Conservation (phyloP, 2,888 invertebrate species). For the Sphaerophoria taeniata region DNA sequence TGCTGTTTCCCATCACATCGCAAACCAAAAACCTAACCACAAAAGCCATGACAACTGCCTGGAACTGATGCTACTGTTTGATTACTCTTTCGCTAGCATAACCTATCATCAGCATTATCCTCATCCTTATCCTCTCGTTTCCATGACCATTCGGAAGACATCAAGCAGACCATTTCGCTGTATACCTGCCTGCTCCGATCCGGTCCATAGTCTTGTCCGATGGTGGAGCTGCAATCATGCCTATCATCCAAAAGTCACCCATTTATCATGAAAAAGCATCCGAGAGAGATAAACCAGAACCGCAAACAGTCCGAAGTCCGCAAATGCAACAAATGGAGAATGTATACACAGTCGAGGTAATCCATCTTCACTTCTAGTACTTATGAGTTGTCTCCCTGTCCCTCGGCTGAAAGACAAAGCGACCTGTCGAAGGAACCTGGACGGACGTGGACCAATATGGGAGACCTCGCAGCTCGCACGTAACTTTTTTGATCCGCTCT, state of each 20-base stretch:
- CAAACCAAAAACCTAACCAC: slow-evolving; percentile 62
- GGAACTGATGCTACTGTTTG: slow-evolving; percentile 73
- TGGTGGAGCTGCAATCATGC: neutral
- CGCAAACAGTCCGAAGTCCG: slow-evolving; percentile 52
- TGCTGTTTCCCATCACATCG: slow-evolving; percentile 47
- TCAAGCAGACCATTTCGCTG: slow-evolving; percentile 2
- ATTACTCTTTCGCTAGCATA: slow-evolving; percentile 69
- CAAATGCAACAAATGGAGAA: slow-evolving; percentile 58
- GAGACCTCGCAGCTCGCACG: slow-evolving; percentile 66
- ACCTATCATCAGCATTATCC: slow-evolving; percentile 72
- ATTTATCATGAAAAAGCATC: slow-evolving; percentile 55
- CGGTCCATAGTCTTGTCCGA: no score
- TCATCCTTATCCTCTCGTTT: slow-evolving; percentile 45
- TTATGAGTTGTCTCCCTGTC: neutral
- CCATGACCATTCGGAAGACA: slow-evolving; percentile 26
- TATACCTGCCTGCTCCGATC: neutral
- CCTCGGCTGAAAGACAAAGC: slow-evolving; percentile 56
- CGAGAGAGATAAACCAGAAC: slow-evolving; percentile 52
- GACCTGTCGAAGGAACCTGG: slow-evolving; percentile 53
- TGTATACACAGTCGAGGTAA: slow-evolving; percentile 38
- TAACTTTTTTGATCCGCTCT: slow-evolving; percentile 53
- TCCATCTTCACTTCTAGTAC: slow-evolving; percentile 52
- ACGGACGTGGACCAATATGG: slow-evolving; percentile 31
- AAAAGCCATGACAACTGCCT: slow-evolving; percentile 70
- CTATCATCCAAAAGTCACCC: slow-evolving; percentile 31